Evolutionary conservation across 2,113 vertebrate genomes (phyloP).

Genomic region (Apodemus speciosus): DNA sequence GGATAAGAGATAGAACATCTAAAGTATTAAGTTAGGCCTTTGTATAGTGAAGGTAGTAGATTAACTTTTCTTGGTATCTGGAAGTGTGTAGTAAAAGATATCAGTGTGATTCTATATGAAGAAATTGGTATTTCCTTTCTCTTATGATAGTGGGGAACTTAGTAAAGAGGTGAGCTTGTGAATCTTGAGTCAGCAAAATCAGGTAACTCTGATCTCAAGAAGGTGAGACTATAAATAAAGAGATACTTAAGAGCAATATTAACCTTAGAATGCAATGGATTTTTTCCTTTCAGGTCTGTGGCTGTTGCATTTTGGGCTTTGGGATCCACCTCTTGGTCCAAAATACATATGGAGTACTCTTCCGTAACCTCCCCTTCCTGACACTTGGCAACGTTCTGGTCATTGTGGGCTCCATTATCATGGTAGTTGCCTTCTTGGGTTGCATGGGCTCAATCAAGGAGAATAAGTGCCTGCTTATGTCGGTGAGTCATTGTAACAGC

Average conservation of each 20-base stretch:
- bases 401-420: conserved; percentile 89
- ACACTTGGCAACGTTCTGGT: conserved; percentile 85
- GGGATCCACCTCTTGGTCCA: conserved; percentile 85
- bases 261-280: neutral
- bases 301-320: conserved; percentile 84
- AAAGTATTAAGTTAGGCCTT: neutral
- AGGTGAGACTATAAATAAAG: neutral
- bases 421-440: conserved; percentile 92
- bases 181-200: neutral
- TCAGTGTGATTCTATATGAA: neutral
- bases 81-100: neutral
- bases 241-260: neutral
- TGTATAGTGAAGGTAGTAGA: neutral
- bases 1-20: neutral
- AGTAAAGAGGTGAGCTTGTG: neutral
- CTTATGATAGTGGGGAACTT: neutral
- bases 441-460: conserved; percentile 93
- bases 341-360: conserved; percentile 77
- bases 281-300: conserved; percentile 85
- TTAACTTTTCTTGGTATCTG: neutral
- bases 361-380: conserved; percentile 80
- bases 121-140: neutral
- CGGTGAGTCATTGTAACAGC: conserved; percentile 80
- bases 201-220: neutral
- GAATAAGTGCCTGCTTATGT: conserved; percentile 92